A percentile compares a stretch with the other conserved stretches of the same genome.
These are phyloP conservation scores for Barnardius zonarius DNA, from an alignment of 2,113 vertebrate species.

Conservation along the genomic window DNA sequence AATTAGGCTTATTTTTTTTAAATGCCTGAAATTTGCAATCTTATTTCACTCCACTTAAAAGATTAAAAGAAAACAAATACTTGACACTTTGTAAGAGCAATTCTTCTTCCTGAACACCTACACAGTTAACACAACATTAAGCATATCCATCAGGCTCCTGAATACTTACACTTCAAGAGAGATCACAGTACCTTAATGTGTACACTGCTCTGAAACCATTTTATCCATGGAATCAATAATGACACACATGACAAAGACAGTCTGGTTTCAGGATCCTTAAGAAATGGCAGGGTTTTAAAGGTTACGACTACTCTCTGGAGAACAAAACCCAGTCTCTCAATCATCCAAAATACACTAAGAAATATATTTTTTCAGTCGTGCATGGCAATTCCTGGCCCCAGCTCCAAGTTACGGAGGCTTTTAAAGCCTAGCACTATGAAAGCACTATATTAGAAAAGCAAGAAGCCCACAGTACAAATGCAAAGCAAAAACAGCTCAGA, in stretches of 20 bases:
- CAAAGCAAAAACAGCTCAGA: background rate
- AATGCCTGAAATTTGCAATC: background rate
- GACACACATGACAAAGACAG: background rate
- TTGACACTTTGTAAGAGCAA: background rate
- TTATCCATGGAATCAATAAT: background rate
- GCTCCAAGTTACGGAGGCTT: background rate
- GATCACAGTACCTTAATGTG: rapidly evolving
- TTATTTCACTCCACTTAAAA: background rate
- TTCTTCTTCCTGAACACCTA: background rate
- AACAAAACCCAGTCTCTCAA: background rate
- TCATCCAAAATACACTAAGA: background rate
- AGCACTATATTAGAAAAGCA: background rate
- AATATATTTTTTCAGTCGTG: background rate
- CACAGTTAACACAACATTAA: background rate
- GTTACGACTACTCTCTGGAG: rapidly evolving
- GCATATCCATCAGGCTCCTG: background rate
- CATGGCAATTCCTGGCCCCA: background rate
- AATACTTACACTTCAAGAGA: background rate
- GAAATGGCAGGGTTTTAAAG: background rate
- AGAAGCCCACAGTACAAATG: background rate
- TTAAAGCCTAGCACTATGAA: background rate
- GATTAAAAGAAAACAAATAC: background rate
- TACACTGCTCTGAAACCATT: background rate
- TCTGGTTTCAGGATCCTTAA: background rate
- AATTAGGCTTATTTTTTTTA: background rate